Evolutionary conservation across 2,113 vertebrate genomes (phyloP), one percentile per base, ranked within the genome.

Genomic region (Ptychochromis oligacanthus): DNA sequence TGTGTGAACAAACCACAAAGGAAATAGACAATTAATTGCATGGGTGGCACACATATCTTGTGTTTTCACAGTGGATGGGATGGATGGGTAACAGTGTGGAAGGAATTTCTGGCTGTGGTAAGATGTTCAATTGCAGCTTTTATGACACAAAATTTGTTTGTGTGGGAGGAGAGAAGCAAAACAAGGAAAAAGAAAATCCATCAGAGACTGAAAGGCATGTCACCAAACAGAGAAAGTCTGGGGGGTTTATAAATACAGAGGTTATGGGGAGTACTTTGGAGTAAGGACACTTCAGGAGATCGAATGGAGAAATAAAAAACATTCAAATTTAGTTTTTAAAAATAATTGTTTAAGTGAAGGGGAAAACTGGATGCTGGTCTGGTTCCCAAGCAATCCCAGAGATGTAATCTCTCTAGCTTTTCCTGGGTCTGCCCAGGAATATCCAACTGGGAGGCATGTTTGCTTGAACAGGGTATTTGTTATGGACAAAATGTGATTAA

Each of bases 21-120:
- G 88, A 87, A 81, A 88, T 78, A 38, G 83, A 64, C 40, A 49
- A 86, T 87, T 92, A 87, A 93, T 82, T 85, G 80, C 62, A 88
- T 65, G 75, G 78, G 86, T 81, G 70, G 83, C 75, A 78, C 36
- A 56, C 79, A 46, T 17, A 72, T 65, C 55, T 59, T 61, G 81
- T 90, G 79, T 93, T 92, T 91, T 79, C 62, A 79, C n/a, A 36
- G 40, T 34, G 77, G 81, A 77, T 75, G 56, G 81, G 86, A 84
- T 31, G 80, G 76, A 87, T 75, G 67, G 64, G 78, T 75, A 81
- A 78, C 67, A 59, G 82, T 28, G 59, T 55, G 80, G 15, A 80
- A 81, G 70, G 55, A 79, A 90, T 89, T 54, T 84, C 59, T 89
- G 60, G 62, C 74, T 84, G 75, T 67, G 65, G 67, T 62, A 72